Conservation (phyloP, 2,888 invertebrate species). For the Hetaerina titia region DNA sequence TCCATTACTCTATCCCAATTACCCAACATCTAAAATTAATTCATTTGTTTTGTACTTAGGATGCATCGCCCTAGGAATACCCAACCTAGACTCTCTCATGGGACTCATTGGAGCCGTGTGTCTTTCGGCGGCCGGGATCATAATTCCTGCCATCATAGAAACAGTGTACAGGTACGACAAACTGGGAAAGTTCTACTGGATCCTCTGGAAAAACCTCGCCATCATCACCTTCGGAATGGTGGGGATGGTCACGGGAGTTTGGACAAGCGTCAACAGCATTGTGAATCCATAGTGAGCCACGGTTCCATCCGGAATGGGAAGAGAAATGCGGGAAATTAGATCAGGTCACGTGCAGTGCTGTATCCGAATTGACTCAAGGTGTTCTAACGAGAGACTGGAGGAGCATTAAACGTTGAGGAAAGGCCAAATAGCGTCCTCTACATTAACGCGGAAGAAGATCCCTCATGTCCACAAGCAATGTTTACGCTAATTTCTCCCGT, state of each 20-base stretch:
- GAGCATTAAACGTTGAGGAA: no score
- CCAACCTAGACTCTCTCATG: conserved; percentile 94
- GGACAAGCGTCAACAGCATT: conserved; percentile 89
- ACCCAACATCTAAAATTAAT: background rate
- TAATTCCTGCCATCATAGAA: conserved; percentile 94
- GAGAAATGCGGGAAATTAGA: background rate
- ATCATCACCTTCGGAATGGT: conserved; percentile 87
- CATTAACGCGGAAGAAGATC: no score
- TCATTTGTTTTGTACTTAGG: conserved; percentile 76
- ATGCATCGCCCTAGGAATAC: conserved; percentile 89
- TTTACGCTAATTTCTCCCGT: no score
- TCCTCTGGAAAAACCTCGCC: conserved; percentile 86
- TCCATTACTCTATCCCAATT: no score
- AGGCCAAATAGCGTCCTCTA: no score
- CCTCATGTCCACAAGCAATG: no score
- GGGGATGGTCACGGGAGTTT: conserved; percentile 89
- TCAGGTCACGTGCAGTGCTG: no score
- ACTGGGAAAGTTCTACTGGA: conserved; percentile 79
- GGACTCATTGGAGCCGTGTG: conserved; percentile 97
- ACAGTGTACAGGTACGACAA: conserved; percentile 91
- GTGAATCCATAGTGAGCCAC: conserved; percentile 72
- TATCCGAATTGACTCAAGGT: no score
- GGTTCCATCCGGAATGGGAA: background rate
- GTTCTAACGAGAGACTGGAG: no score
- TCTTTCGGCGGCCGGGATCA: conserved; percentile 92